Evolutionary conservation across 1,140 invertebrate species (phyloP).

Genomic region (Cotesia glomerata): DNA sequence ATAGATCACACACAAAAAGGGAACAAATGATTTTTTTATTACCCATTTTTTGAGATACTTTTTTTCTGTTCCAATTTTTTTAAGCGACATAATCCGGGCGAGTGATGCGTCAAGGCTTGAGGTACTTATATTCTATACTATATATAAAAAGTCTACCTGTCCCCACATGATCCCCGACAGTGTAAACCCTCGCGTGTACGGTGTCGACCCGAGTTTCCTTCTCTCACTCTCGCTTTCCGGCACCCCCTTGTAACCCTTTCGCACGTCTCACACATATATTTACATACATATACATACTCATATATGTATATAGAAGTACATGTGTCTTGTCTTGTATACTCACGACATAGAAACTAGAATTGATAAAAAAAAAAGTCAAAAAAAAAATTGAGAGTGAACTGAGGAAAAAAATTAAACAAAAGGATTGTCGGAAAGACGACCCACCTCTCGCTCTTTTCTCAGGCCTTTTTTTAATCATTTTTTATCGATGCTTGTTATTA

Average conservation of each 20-base stretch:
- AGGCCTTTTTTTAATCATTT: conserved; percentile 7
- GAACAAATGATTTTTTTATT: conserved; percentile 15
- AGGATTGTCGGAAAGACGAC: conserved; percentile 3
- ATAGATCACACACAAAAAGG: neutral
- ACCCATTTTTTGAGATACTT: neutral
- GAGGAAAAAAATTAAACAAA: conserved; percentile 12
- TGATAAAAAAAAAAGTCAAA: conserved; percentile 10
- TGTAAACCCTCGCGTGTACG: neutral
- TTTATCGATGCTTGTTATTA: neutral
- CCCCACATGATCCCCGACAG: neutral
- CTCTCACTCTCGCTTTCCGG: conserved; percentile 20
- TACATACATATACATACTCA: neutral
- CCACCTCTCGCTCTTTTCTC: conserved; percentile 11
- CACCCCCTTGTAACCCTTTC: conserved; percentile 21
- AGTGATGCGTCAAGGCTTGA: conserved; percentile 29
- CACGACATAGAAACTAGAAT: neutral
- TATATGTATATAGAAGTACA: conserved; percentile 9
- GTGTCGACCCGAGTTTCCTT: neutral
- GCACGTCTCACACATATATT: neutral
- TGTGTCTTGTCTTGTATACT: neutral
- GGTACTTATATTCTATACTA: neutral
- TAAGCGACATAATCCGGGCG: conserved; percentile 29
- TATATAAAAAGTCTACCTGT: conserved; percentile 24
- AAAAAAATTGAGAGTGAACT: conserved; percentile 11
- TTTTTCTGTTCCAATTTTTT: conserved; percentile 28